Evolutionary conservation across 2,888 invertebrate species (phyloP), one percentile per base, ranked within the genome.

Genomic region (Erebia palarica): DNA sequence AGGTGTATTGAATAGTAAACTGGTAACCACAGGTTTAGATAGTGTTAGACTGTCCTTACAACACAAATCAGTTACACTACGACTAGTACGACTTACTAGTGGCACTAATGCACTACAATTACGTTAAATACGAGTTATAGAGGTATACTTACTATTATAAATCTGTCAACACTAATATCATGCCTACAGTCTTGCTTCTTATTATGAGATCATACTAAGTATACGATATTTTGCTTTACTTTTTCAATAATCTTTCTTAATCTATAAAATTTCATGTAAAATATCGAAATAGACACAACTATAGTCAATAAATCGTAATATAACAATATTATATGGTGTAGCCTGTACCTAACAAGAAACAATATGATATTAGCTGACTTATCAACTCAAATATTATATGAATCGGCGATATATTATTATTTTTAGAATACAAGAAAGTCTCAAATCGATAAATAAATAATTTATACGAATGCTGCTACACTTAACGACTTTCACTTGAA

Each of bases 401-500:
- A 65, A 65, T 53, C 27, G 16, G 36, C n/a, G 53, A 53, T 51
- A 36, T 36, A 65, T 65, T 36, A 65, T 65, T 53, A 65, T 53
- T 53, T 36, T 53, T 53, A 14, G 47, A 47, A 63, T 27, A 65
- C 65, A 61, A 57, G 42, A 69, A 21, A 59, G 42, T 55, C 57
- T 21, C 49, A 13, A 58, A 58, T 58, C 57, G 10, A 58, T 58
- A 58, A n/a, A 68, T 59, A n/a, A 9, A 70, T 53, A 53, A 73
- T 61, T 61, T 49, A 60, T 61, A 27, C 63, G 64, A 61, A 71
- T 58, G 55, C 49, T 44, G 36, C 36, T 58, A 47, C 66, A 73
- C 59, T 71, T 73, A 73, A 71, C 42, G 51, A 72, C 74, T 73
- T 69, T 75, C 69, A 61, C 65, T 69, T 60, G 69, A 73, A 75